Conservation (phyloP, 1,140 invertebrate genomes). For the Stegodyphus dumicola region DNA sequence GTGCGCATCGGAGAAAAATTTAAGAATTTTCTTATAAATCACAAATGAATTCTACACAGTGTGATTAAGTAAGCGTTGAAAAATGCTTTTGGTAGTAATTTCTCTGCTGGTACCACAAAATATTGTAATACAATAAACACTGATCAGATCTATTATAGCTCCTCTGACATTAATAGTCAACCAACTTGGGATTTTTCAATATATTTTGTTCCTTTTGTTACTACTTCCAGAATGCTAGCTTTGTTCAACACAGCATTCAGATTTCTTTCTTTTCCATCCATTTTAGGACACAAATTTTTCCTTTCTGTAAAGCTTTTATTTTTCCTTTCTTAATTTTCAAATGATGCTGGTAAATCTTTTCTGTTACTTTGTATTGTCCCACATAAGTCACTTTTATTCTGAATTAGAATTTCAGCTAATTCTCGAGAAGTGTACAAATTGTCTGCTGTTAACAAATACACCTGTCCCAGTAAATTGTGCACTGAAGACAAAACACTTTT, state of each 20-base stretch:
- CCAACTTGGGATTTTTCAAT: neutral
- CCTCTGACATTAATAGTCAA: neutral
- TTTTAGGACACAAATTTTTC: neutral
- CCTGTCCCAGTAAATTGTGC: neutral
- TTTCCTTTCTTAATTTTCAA: neutral
- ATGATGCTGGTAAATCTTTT: neutral
- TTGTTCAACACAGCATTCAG: neutral
- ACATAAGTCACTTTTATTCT: neutral
- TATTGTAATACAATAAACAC: constrained; percentile 1
- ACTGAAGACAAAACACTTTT: neutral
- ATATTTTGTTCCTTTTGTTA: neutral
- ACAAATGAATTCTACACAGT: neutral
- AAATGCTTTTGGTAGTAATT: constrained; percentile 11
- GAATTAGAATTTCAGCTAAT: neutral
- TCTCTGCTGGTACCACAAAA: neutral
- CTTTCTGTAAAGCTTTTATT: neutral
- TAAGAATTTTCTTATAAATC: neutral
- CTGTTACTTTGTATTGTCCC: neutral
- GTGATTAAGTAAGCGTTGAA: neutral
- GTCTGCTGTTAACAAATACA: neutral
- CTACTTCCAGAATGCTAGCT: neutral
- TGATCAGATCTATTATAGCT: neutral
- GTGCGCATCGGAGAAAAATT: too few species aligned
- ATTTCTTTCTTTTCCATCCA: neutral
- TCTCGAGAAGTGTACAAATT: constrained; percentile 12